Evolutionary conservation across 2,888 invertebrate genomes (phyloP), one percentile per base, ranked within the genome.

Genomic region (Isotomurus palustris): DNA sequence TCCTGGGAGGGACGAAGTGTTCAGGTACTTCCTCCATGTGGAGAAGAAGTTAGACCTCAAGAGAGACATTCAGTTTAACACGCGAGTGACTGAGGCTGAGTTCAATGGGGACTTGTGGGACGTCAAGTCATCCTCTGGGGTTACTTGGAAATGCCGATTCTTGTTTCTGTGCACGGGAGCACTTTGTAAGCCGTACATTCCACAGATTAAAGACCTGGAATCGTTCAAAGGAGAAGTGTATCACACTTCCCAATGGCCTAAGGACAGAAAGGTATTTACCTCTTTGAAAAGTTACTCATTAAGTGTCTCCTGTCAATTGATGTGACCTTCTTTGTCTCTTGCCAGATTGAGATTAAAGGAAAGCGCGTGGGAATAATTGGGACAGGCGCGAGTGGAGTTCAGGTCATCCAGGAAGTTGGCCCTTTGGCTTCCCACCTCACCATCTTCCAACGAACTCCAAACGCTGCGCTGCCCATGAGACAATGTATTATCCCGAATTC

Each of bases 371-470:
- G 48, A 4, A 41, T 55, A 3, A 51, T 56, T 25, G 56, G 56
- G 21, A 56, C 56, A 3, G 56, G 56, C 3, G 50, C 56, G 1
- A 35, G 35, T 35, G 56, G 56, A 1, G 56, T 56, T 17, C 56
- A 56, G 27, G 44, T 56, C 43, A 50, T 56, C 36, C 56, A 56
- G 35, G 56, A 56, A 35, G 28, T 56, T 2, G 56, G 50, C 6
- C 44, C 53, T 8, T 41, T 8, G 3, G 45, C 19, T 12, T 5
- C 22, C 8, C 53, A 53, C 19, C 53, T 53, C 2, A 53, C 53
- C 2, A 44, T 53, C 1, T 53, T 43, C 22, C 53, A 53, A 32
- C 41, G 53, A 1, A 53, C 53, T 17, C 44, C 53, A 17, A 53
- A 53, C 35, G 4, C 44, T 17, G 53, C 53, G 3, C 10, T 53